These are phyloP conservation scores for Argynnis bischoffii DNA, from an alignment of 2,888 invertebrate genomes.

Conservation along the genomic window DNA sequence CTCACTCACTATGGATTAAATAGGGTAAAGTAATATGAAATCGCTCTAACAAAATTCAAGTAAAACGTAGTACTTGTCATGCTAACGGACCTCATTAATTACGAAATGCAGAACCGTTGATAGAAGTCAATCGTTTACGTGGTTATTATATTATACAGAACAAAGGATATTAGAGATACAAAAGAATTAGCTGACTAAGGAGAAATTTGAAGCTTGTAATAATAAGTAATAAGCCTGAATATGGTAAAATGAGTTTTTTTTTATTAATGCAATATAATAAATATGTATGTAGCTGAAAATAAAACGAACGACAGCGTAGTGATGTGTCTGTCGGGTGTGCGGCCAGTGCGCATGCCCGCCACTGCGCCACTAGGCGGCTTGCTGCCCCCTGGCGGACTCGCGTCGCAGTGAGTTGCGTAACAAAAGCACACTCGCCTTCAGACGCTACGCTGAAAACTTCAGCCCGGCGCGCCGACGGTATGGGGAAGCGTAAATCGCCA, in stretches of 20 bases:
- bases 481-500: conserved; percentile 66
- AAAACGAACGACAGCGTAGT: conserved; percentile 38
- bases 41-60: neutral
- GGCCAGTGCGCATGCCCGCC: conserved; percentile 76
- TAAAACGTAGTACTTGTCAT: neutral
- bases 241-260: conserved; percentile 28
- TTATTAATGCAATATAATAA: conserved; percentile 32
- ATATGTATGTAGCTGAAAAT: conserved; percentile 40
- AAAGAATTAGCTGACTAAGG: neutral
- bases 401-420: conserved; percentile 80
- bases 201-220: conserved; percentile 1
- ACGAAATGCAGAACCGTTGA: conserved; percentile 16
- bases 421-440: conserved; percentile 76
- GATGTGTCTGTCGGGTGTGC: conserved; percentile 37
- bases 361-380: conserved; percentile 78
- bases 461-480: conserved; percentile 67
- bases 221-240: conserved; percentile 18
- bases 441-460: conserved; percentile 75
- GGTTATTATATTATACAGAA: conserved; percentile 10
- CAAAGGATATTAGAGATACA: conserved; percentile 23
- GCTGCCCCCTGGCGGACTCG: conserved; percentile 78
- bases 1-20: conserved; percentile 33
- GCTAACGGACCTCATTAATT: conserved; percentile 9
- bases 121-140: conserved; percentile 20
- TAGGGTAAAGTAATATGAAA: conserved; percentile 10